Evolutionary conservation across 2,888 invertebrate genomes (phyloP).

Genomic region (Andrena chrysosceles): DNA sequence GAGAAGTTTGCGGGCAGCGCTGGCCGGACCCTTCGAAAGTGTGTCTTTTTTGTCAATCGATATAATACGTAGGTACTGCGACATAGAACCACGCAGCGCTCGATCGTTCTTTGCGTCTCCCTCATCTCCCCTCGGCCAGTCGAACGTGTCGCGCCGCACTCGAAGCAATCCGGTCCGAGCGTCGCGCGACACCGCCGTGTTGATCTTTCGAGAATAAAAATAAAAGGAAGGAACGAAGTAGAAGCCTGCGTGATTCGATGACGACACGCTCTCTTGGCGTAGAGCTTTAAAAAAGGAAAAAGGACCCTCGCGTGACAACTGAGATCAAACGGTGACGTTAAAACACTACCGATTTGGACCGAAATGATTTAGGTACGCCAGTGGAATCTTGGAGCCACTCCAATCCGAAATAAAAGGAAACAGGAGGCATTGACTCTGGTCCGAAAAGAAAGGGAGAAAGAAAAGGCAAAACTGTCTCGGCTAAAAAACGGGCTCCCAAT

Average conservation of each 20-base stretch:
- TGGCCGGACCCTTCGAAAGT: slow-evolving; percentile 18
- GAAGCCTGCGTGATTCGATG: slow-evolving; percentile 28
- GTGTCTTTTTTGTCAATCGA: slow-evolving; percentile 6
- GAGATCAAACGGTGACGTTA: slow-evolving; percentile 3
- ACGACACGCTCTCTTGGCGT: background rate
- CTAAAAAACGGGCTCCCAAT: background rate
- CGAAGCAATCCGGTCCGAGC: slow-evolving; percentile 22
- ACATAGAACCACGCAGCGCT: slow-evolving; percentile 20
- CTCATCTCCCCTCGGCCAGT: background rate
- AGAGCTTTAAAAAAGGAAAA: background rate
- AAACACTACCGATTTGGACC: background rate
- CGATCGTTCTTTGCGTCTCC: background rate
- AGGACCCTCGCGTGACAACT: background rate
- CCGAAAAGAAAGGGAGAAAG: background rate
- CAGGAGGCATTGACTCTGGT: background rate
- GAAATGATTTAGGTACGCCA: slow-evolving; percentile 4
- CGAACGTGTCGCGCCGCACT: slow-evolving; percentile 18
- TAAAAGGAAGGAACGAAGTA: background rate
- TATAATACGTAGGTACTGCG: background rate
- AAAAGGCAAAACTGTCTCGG: background rate
- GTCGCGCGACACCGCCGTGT: slow-evolving; percentile 23
- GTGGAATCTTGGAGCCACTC: background rate
- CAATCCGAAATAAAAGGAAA: background rate
- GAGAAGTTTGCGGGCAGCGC: background rate
- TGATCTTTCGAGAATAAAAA: background rate